Base-by-base conservation (phyloP, 2,113 vertebrate genomes). In the Athene cunicularia region DNA sequence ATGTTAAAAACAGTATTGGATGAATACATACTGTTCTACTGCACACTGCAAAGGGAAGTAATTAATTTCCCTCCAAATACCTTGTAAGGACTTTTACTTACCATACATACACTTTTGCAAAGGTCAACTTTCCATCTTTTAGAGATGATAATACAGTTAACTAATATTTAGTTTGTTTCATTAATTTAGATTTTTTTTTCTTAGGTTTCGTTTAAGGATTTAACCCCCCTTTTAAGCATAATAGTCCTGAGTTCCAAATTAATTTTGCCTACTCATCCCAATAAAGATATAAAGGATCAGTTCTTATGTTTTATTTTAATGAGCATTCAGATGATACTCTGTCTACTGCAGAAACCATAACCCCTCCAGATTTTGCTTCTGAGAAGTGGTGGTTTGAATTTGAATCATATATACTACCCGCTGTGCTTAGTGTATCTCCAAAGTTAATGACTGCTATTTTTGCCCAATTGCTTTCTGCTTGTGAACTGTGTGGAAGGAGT, bases 381-480 rank as follows among this genome's bases (percentile, higher is more conserved):
- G 64, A 88, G 73, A 90, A 93, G 85, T 6, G 56, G 35, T 84
- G 86, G 68, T 88, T 90, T 95, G 93, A 96, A 96, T 96, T 88
- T 96, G 88, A 94, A 96, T 93, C 80, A 82, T 62, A 32, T 72
- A 75, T 67, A 35, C 79, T 95, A 76, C 95, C 94, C 96, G 89
- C 95, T 95, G 94, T 83, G 91, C 87, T 94, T 82, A 81, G 68
- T 80, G 52, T 80, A 80, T 92, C 73, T 96, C 58, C 62, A 88
- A 67, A 93, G 91, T 91, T 97, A 97, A 97, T 94, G 96, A 83
- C 79, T 95, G 47, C 91, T 97, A 92, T 95, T 97, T 97, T 97
- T 96, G 70, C 89, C 77, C 79, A 88, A 84, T 76, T 95, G 79
- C 89, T 94, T 95, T 97, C 80, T 95, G 84, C 80, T 90, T 93